Conservation (phyloP, 1,140 invertebrate species). For the Phortica variegata region DNA sequence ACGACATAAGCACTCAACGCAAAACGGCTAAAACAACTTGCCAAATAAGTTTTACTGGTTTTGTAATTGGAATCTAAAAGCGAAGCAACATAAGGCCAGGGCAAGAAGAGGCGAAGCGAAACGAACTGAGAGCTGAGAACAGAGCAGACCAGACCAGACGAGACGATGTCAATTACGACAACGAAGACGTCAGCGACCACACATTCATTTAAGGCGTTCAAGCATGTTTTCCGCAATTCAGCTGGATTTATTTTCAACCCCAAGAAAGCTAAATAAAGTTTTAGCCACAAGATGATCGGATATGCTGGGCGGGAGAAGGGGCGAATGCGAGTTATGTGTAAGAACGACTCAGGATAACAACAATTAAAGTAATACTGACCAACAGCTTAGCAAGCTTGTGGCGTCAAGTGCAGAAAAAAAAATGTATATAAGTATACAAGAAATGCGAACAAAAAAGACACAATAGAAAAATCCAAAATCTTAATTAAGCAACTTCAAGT, state of each 20-base stretch:
- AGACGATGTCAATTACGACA: neutral
- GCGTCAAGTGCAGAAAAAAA: no score
- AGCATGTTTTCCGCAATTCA: conserved; percentile 43
- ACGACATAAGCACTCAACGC: no score
- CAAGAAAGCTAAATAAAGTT: conserved; percentile 43
- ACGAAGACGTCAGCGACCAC: conserved; percentile 8
- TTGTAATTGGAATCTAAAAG: conserved; percentile 50
- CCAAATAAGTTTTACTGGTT: conserved; percentile 46
- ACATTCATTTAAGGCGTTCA: conserved; percentile 48
- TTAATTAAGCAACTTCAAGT: conserved; percentile 54
- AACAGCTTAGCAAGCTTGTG: conserved; percentile 16
- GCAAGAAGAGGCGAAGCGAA: conserved; percentile 39
- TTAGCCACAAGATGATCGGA: no score
- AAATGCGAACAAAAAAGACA: no score
- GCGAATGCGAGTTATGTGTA: no score
- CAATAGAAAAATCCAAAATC: conserved; percentile 43
- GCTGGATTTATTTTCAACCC: conserved; percentile 51
- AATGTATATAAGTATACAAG: no score
- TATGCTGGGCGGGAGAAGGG: no score
- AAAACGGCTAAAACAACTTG: conserved; percentile 1
- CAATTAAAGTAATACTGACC: conserved; percentile 55
- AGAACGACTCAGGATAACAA: conserved; percentile 41
- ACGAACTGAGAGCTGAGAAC: conserved; percentile 37
- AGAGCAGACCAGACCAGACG: conserved; percentile 11
- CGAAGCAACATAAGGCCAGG: conserved; percentile 19